Percentiles rank a stretch among this genome's conserved stretches.
Evolutionary conservation across 2,888 invertebrate genomes (phyloP).

Genomic region (Melieria omissa): DNA sequence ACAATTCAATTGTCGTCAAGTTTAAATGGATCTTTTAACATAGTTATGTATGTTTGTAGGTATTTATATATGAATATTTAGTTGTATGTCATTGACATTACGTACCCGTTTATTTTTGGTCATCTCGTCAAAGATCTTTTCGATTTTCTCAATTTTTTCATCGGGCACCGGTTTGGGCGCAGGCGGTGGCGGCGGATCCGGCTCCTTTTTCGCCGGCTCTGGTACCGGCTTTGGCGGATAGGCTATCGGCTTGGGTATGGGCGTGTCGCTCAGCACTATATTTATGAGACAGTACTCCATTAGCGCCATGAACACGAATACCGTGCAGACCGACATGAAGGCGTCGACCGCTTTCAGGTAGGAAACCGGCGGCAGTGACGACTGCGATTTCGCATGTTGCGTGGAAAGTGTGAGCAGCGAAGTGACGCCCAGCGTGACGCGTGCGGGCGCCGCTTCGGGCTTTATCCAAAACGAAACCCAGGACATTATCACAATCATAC

Average conservation of each 20-base stretch:
- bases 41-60: no score
- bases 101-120: conserved; percentile 62
- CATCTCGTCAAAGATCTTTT: conserved; percentile 66
- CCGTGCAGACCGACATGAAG: conserved; percentile 92
- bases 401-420: conserved; percentile 89
- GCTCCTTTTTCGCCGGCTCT: conserved; percentile 59
- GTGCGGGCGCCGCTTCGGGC: conserved; percentile 92
- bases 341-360: conserved; percentile 93
- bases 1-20: neutral
- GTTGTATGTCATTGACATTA: neutral
- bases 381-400: conserved; percentile 93
- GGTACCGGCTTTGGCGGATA: conserved; percentile 64
- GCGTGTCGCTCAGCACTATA: conserved; percentile 68
- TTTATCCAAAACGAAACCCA: conserved; percentile 98
- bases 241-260: conserved; percentile 65
- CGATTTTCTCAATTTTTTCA: conserved; percentile 65
- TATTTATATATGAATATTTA: no score
- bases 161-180: conserved; percentile 51
- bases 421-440: conserved; percentile 92
- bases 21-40: no score
- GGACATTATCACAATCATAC: conserved; percentile 95
- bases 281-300: conserved; percentile 94
- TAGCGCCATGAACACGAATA: conserved; percentile 92
- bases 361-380: conserved; percentile 92
- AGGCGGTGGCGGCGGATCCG: conserved; percentile 49